Conservation (phyloP, 2,888 invertebrate species). For the Dasypogon diadema region DNA sequence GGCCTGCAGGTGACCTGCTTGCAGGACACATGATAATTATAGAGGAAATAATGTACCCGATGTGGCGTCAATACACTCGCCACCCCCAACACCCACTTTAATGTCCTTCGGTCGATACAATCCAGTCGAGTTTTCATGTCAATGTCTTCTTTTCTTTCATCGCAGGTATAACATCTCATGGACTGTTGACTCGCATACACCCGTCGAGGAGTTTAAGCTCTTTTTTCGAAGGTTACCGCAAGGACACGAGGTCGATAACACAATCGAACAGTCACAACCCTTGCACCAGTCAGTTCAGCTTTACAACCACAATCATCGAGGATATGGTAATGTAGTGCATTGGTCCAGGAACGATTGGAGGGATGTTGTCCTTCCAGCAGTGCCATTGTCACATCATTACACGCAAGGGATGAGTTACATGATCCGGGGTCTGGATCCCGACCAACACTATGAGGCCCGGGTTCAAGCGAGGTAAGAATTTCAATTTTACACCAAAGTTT, state of each 20-base stretch:
- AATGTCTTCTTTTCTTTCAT: constrained; percentile 57
- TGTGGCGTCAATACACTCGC: background rate
- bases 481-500: constrained; percentile 24
- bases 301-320: constrained; percentile 59
- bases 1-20: background rate
- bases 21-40: constrained; percentile 27
- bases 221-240: constrained; percentile 75
- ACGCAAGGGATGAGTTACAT: constrained; percentile 76
- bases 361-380: constrained; percentile 72
- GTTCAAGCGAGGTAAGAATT: constrained; percentile 72
- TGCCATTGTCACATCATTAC: constrained; percentile 70
- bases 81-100: background rate
- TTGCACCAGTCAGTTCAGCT: constrained; percentile 56
- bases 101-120: constrained; percentile 9
- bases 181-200: constrained; percentile 76
- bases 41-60: constrained; percentile 1
- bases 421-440: constrained; percentile 75
- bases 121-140: constrained; percentile 1
- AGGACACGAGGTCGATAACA: constrained; percentile 69
- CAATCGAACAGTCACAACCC: constrained; percentile 69
- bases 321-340: constrained; percentile 64
- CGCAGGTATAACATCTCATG: constrained; percentile 78
- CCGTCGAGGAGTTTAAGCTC: constrained; percentile 77
- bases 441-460: constrained; percentile 76
- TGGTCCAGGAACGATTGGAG: constrained; percentile 72